Evolutionary conservation across 2,797 vertebrate genomes (phyloP).

Genomic region (Falco peregrinus): DNA sequence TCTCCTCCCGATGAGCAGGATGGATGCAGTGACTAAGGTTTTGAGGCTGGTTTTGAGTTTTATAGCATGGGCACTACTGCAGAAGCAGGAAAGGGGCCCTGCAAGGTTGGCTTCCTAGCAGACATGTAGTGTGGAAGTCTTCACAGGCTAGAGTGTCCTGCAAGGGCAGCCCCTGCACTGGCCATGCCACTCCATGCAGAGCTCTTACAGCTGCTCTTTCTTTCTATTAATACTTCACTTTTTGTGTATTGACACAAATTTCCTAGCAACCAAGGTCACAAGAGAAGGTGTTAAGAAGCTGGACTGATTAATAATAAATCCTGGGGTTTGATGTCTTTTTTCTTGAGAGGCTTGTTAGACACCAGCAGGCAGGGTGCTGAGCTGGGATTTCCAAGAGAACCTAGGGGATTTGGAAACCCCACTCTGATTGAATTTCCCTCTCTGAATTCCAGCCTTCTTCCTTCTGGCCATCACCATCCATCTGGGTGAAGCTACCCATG

Average conservation of each 20-base stretch:
- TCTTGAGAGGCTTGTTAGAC: neutral
- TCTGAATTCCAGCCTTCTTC: neutral
- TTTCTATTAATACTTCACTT: conserved; percentile 58
- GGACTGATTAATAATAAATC: conserved; percentile 31
- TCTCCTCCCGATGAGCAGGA: neutral
- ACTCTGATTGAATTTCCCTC: neutral
- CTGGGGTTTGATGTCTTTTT: neutral
- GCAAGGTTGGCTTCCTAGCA: neutral
- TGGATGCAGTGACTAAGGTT: neutral
- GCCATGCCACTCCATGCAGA: rapidly evolving
- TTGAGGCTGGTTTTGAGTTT: neutral
- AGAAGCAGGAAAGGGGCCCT: neutral
- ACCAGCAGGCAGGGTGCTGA: neutral
- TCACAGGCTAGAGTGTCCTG: neutral
- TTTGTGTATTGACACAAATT: conserved; percentile 20
- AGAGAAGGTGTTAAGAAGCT: conserved; percentile 37
- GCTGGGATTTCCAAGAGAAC: conserved; percentile 2
- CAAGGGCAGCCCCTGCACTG: neutral
- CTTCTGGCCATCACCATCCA: neutral
- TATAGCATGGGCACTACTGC: neutral
- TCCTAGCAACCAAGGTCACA: conserved; percentile 62
- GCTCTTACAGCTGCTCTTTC: conserved; percentile 39
- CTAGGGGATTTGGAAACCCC: neutral
- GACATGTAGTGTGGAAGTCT: neutral
- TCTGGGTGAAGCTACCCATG: neutral